phyloP scores from a whole-genome alignment of 2,113 vertebrate genomes.

The Mus spicilegus region DNA sequence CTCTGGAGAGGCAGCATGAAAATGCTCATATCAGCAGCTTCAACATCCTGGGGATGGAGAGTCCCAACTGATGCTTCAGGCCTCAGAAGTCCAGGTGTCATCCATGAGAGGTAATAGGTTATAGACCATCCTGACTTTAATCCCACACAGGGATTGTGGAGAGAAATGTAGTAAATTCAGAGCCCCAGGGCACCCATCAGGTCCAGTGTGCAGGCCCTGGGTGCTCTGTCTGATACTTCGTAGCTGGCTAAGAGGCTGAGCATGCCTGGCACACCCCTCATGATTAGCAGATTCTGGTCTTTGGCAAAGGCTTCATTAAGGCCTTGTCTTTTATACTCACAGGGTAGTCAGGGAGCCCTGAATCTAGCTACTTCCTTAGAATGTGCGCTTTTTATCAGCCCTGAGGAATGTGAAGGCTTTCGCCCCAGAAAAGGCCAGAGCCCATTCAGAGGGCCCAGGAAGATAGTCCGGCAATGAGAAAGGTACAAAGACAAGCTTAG shows the following conservation, averaged over 20 bases:
- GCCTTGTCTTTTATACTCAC: neutral
- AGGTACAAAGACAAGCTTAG: neutral
- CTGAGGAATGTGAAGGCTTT: neutral
- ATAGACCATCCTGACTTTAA: neutral
- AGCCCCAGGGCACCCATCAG: neutral
- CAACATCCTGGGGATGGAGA: neutral
- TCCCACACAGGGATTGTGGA: neutral
- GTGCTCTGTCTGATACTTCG: neutral
- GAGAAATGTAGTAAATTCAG: neutral
- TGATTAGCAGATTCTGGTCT: neutral
- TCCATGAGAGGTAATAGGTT: neutral
- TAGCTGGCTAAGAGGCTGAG: neutral
- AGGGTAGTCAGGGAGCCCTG: neutral
- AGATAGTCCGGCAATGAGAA: neutral
- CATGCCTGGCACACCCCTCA: neutral
- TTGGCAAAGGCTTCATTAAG: neutral
- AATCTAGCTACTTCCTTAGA: neutral
- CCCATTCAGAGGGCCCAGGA: neutral
- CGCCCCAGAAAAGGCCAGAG: neutral
- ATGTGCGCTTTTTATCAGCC: neutral
- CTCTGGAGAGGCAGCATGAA: too few relatives aligned
- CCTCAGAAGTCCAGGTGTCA: too few relatives aligned
- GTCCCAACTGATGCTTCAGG: neutral
- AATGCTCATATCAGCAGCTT: rapidly evolving
- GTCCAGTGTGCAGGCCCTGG: neutral